These are phyloP conservation scores for Eugnorisma glareosa DNA, from an alignment of 2,888 invertebrate genomes.

Conservation along the genomic window DNA sequence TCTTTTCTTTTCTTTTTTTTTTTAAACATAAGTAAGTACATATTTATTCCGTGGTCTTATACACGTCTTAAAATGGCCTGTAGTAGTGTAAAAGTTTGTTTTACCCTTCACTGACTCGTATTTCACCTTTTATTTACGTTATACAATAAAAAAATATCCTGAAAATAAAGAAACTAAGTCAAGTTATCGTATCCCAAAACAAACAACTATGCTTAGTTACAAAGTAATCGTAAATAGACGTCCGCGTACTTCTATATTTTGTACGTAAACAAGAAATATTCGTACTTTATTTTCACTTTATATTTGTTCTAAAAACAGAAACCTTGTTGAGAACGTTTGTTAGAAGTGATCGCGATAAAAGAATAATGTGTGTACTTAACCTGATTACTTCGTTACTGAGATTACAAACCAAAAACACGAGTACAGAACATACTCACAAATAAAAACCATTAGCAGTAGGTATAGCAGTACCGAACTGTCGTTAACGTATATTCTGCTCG, in stretches of 20 bases:
- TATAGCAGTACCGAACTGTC: slow-evolving; percentile 49
- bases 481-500: slow-evolving; percentile 51
- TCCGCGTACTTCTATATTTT: slow-evolving; percentile 10
- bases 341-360: slow-evolving; percentile 44
- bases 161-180: slow-evolving; percentile 18
- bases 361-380: slow-evolving; percentile 61
- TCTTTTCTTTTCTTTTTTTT: too few species aligned
- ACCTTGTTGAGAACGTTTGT: slow-evolving; percentile 21
- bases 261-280: slow-evolving; percentile 23
- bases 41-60: background rate
- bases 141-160: slow-evolving; percentile 13
- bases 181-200: slow-evolving; percentile 20
- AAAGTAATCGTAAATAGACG: slow-evolving; percentile 33
- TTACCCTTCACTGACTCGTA: background rate
- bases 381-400: slow-evolving; percentile 59
- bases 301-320: slow-evolving; percentile 36
- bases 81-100: background rate
- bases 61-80: background rate
- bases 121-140: background rate
- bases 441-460: slow-evolving; percentile 53
- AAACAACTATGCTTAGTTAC: slow-evolving; percentile 22
- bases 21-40: too few species aligned
- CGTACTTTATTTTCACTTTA: slow-evolving; percentile 9
- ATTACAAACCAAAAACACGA: slow-evolving; percentile 57
- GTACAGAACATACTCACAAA: slow-evolving; percentile 49